Evolutionary conservation across 2,113 vertebrate genomes (phyloP).

Genomic region (Limnothrissa miodon): DNA sequence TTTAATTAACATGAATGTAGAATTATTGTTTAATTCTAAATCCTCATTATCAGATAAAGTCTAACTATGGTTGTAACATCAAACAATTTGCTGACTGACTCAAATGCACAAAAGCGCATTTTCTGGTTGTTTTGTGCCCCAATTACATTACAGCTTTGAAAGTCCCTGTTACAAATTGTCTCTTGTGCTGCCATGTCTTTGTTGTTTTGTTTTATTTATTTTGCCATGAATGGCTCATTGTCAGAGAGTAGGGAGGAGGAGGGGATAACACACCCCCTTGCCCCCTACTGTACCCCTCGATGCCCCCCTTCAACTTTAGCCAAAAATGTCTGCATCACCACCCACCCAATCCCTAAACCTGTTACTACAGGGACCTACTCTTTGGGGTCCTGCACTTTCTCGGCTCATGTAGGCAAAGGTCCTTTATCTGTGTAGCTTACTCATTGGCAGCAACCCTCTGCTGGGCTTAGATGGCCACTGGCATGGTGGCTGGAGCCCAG

Average conservation of each 20-base stretch:
- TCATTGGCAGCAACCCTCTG: slow-evolving; percentile 48
- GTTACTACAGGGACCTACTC: not conserved
- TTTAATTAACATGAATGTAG: not conserved
- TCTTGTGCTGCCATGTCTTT: slow-evolving; percentile 39
- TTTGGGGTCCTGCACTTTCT: slow-evolving; percentile 20
- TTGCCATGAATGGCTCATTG: slow-evolving; percentile 59
- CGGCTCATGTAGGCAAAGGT: slow-evolving; percentile 39
- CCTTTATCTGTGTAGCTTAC: slow-evolving; percentile 44
- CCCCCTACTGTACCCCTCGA: slow-evolving; percentile 21
- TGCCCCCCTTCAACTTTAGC: slow-evolving; percentile 36
- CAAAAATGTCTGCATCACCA: slow-evolving; percentile 27
- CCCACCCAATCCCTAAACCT: not conserved
- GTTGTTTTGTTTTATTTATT: slow-evolving; percentile 53
- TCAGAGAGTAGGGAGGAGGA: slow-evolving; percentile 47
- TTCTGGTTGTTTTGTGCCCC: slow-evolving; percentile 36
- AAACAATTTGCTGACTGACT: slow-evolving; percentile 7
- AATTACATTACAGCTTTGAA: slow-evolving; percentile 46
- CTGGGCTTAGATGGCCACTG: slow-evolving; percentile 56
- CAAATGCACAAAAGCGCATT: slow-evolving; percentile 23
- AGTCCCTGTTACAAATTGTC: slow-evolving; percentile 51
- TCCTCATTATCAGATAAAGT: slow-evolving; percentile 8
- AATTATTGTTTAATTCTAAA: not conserved
- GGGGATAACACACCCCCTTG: slow-evolving; percentile 7
- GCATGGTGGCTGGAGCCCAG: slow-evolving; percentile 46
- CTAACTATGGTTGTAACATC: not conserved